Conservation (phyloP, 2,888 invertebrate genomes). For the Andrena bicolor region DNA sequence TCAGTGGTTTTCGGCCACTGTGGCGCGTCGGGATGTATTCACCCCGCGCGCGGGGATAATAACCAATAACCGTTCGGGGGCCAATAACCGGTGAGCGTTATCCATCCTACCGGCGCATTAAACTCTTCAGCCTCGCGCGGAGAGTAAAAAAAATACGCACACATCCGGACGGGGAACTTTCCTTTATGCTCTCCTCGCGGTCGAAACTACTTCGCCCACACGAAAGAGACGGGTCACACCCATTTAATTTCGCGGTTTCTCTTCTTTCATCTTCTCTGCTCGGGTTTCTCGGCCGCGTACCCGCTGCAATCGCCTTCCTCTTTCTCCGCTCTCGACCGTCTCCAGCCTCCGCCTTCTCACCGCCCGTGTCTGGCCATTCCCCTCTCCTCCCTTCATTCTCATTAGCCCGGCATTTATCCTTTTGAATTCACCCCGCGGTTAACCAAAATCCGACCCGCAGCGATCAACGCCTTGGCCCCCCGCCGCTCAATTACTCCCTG, state of each 20-base stretch:
- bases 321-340: constrained; percentile 30
- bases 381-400: constrained; percentile 32
- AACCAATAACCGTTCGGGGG: constrained; percentile 11
- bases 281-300: constrained; percentile 50
- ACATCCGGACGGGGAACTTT: constrained; percentile 39
- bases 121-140: constrained; percentile 2
- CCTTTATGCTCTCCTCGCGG: constrained; percentile 39
- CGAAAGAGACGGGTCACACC: constrained; percentile 76
- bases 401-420: constrained; percentile 60
- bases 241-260: constrained; percentile 75
- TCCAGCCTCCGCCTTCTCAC: not conserved
- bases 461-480: constrained; percentile 7
- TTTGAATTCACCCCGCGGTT: constrained; percentile 25
- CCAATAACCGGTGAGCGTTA: constrained; percentile 25
- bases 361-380: constrained; percentile 8
- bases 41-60: constrained; percentile 4
- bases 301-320: constrained; percentile 58
- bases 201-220: constrained; percentile 77
- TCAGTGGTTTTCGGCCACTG: not conserved
- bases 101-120: constrained; percentile 28
- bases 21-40: not conserved
- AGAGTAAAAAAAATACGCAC: constrained; percentile 25
- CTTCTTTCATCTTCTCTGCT: constrained; percentile 65
- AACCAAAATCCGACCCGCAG: constrained; percentile 23
- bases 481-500: constrained; percentile 20